Percentiles rank a stretch among this genome's conserved stretches.
Evolutionary conservation across 2,797 vertebrate genomes (phyloP).

Genomic region (Gymnoscopelus microlampas): DNA sequence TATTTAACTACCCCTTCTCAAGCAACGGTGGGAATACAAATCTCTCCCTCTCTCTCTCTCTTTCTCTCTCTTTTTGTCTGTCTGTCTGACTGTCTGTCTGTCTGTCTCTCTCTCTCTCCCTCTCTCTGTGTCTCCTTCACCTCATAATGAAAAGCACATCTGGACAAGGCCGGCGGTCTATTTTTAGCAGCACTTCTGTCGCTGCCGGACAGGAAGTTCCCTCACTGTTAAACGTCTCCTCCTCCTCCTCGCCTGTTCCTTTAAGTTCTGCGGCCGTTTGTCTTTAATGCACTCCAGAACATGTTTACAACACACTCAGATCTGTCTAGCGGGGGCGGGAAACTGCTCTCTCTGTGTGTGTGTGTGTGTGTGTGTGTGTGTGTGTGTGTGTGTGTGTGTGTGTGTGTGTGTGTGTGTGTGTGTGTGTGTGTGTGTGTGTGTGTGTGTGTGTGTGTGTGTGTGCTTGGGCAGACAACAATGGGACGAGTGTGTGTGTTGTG

Average conservation of each 20-base stretch:
- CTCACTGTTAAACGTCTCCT: constrained; percentile 67
- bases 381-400: constrained; percentile 26
- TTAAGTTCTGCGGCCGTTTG: constrained; percentile 16
- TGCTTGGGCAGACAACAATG: constrained; percentile 66
- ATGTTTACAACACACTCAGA: constrained; percentile 56
- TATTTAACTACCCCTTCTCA: too few relatives aligned
- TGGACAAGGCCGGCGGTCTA: constrained; percentile 71
- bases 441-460: neutral
- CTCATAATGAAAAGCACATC: constrained; percentile 74
- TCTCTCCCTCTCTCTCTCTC: neutral
- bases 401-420: constrained; percentile 19
- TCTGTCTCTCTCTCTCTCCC: neutral
- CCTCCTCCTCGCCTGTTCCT: constrained; percentile 32
- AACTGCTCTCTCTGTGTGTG: constrained; percentile 32
- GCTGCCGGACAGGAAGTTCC: constrained; percentile 75
- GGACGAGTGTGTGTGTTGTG: constrained; percentile 33
- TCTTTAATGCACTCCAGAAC: constrained; percentile 73
- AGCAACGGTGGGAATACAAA: neutral
- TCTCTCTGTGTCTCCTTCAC: constrained; percentile 19
- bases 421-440: neutral
- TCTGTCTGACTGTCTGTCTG: too few relatives aligned
- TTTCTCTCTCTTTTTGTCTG: neutral
- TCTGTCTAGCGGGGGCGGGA: constrained; percentile 52
- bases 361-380: constrained; percentile 38
- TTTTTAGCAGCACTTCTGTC: constrained; percentile 80